Conservation (phyloP, 2,888 invertebrate species). For the Brenthis daphne region DNA sequence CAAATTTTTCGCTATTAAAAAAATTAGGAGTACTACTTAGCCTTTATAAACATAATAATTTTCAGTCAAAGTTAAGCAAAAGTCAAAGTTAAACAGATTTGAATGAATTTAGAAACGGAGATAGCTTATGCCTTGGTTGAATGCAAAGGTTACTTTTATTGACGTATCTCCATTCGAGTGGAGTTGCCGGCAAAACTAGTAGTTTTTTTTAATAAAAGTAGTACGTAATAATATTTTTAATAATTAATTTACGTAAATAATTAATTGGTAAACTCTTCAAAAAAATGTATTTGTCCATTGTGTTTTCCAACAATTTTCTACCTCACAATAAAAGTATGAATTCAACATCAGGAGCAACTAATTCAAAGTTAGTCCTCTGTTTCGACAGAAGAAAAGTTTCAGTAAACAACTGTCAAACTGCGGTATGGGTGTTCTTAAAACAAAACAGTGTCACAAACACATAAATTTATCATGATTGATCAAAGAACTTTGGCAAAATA, state of each 20-base stretch:
- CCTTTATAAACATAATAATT: too few relatives aligned
- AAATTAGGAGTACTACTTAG: too few relatives aligned
- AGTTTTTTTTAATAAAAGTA: too few relatives aligned
- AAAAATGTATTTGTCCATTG: constrained; percentile 23
- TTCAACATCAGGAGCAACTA: constrained; percentile 54
- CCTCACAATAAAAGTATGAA: constrained; percentile 41
- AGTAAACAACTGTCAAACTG: constrained; percentile 68
- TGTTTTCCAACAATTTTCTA: constrained; percentile 21
- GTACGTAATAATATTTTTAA: not conserved
- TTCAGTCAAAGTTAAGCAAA: too few relatives aligned
- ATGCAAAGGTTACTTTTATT: too few relatives aligned
- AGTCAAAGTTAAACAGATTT: too few relatives aligned
- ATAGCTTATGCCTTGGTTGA: too few relatives aligned
- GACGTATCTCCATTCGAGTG: too few relatives aligned
- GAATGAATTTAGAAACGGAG: too few relatives aligned
- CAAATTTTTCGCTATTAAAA: too few relatives aligned
- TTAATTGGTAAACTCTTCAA: constrained; percentile 6
- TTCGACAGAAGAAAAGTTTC: constrained; percentile 59
- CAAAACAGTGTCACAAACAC: constrained; percentile 55
- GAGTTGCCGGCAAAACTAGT: too few relatives aligned
- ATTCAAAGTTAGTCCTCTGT: constrained; percentile 61
- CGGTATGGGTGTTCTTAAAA: constrained; percentile 65
- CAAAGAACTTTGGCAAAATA: constrained; percentile 69
- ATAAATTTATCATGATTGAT: constrained; percentile 77
- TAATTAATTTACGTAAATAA: not conserved